Conservation (phyloP, 2,797 vertebrate species). For the Rhyacichthys aspro region DNA sequence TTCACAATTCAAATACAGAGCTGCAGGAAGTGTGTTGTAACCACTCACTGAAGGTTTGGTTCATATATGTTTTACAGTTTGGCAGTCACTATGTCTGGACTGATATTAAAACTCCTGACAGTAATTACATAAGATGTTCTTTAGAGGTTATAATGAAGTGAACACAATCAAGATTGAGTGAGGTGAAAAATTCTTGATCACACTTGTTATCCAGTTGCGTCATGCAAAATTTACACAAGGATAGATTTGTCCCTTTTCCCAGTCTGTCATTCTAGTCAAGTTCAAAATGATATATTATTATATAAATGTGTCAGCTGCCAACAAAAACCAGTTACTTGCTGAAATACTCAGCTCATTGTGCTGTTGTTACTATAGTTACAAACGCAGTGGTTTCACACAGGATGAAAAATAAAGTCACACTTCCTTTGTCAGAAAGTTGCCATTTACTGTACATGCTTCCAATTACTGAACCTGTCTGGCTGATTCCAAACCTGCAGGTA, state of each 20-base stretch:
- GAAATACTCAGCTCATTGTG: constrained; percentile 27
- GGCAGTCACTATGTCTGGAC: too few species aligned
- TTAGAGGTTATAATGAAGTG: too few species aligned
- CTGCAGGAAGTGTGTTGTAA: not conserved
- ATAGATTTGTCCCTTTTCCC: too few species aligned
- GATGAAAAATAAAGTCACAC: constrained; percentile 40
- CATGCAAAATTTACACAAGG: too few species aligned
- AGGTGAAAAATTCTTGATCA: too few species aligned
- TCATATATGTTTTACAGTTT: too few species aligned
- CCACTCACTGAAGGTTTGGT: not conserved
- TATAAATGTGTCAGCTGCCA: constrained; percentile 15
- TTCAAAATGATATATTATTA: too few species aligned
- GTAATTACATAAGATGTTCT: too few species aligned
- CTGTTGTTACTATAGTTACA: constrained; percentile 66
- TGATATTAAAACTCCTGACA: too few species aligned
- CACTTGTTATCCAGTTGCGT: too few species aligned
- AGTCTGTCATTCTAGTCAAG: too few species aligned
- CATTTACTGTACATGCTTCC: constrained; percentile 55
- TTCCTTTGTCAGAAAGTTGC: constrained; percentile 47
- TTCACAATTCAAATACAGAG: constrained; percentile 5
- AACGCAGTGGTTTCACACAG: constrained; percentile 46
- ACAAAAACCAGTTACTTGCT: constrained; percentile 29
- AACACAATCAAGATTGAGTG: too few species aligned
- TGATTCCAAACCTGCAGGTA: constrained; percentile 39
- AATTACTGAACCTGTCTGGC: constrained; percentile 53